These are phyloP conservation scores for Shinisaurus crocodilurus DNA, from an alignment of 2,113 vertebrate species.

Conservation along the genomic window DNA sequence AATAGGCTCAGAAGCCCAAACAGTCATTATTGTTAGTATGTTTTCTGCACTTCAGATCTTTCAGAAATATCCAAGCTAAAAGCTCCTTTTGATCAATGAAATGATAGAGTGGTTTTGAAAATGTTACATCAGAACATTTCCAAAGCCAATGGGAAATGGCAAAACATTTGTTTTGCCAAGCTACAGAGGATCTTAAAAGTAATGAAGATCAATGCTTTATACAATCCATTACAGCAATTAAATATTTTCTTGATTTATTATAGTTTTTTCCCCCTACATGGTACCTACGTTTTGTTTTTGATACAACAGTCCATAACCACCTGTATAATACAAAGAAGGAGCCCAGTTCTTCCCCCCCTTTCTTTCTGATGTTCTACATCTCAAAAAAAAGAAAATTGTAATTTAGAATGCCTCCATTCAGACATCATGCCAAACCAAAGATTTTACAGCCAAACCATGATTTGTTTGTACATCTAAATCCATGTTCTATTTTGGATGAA, in stretches of 20 bases:
- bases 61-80: conserved; percentile 45
- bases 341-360: not conserved
- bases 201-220: not conserved
- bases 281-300: not conserved
- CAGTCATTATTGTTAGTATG: conserved; percentile 26
- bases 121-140: conserved; percentile 9
- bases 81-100: conserved; percentile 38
- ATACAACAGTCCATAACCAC: not conserved
- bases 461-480: not conserved
- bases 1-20: conserved; percentile 3
- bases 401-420: not conserved
- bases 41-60: conserved; percentile 35
- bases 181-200: conserved; percentile 27
- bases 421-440: not conserved
- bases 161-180: conserved; percentile 29
- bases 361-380: too few species aligned
- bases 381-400: too few species aligned
- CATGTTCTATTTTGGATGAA: not conserved
- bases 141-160: conserved; percentile 2
- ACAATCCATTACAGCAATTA: not conserved
- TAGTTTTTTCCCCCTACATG: not conserved
- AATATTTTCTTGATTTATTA: not conserved
- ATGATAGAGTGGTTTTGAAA: conserved; percentile 31
- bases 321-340: not conserved
- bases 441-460: not conserved